Evolutionary conservation across 2,797 vertebrate genomes (phyloP), one percentile per base, ranked within the genome.

Genomic region (Etheostoma perlongum): DNA sequence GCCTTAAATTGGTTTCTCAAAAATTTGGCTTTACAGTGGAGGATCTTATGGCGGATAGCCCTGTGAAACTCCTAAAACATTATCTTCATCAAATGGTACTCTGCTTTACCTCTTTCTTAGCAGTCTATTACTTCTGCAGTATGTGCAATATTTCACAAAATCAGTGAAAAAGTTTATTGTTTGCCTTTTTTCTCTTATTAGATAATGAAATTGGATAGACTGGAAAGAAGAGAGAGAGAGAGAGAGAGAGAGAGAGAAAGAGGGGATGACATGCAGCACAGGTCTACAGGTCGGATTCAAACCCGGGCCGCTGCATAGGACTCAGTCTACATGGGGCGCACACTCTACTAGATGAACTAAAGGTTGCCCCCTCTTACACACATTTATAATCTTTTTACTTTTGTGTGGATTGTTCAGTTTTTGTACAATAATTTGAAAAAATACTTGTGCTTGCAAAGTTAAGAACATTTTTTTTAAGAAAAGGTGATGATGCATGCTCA

Each of bases 41-140:
- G 0, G 53, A 78, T 75, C 69, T 75, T 64, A 70, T 51, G 21
- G 67, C 72, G 64, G 60, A 58, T 51, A 59, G 76, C 63, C 53
- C 44, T 65, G 58, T 59, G 51, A 86, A 92, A 86, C 80, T 84
- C 72, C 74, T 85, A 80, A 78, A 90, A 89, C 79, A 87, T 89
- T 82, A 74, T 88, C 85, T 87, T 85, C 80, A 78, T 86, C 67
- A 67, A 88, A 66, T 40, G 75, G 53, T 68, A 72, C 67, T 63
- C 53, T 53, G 72, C 84, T 78, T 82, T 85, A 88, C 44, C 53
- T 46, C 47, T 23, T 13, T 74, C 67, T 60, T 42, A 42, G 79
- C 69, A 83, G 74, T 86, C 78, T 78, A 85, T 85, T 81, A 85
- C 82, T 59, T 76, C 81, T 74, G 72, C 81, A 82, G 61, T 46